Evolutionary conservation across 2,888 invertebrate species (phyloP), one percentile per base, ranked within the genome.

Genomic region (Lampropteryx suffumata): DNA sequence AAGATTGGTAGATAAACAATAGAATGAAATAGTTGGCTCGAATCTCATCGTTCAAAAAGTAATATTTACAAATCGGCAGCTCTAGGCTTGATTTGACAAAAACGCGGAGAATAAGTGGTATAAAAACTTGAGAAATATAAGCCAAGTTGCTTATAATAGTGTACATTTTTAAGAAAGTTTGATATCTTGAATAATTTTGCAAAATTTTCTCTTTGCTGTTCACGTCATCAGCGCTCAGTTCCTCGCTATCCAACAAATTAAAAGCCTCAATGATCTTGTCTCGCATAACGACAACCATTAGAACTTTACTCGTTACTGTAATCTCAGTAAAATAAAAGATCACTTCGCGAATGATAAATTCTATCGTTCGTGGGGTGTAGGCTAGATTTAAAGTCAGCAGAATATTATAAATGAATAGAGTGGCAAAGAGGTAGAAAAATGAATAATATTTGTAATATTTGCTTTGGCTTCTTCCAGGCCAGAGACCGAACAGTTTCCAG

Each of bases 21-120:
- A 67, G 64, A 12, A 56, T 17, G 51, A 78, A 84, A 65, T 80
- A 78, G 1, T 63, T 59, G 3, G 69, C 53, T 13, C 79, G 64
- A 2, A 64, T 14, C 35, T 80, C 71, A 8, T 79, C 74, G 13
- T 62, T 71, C 42, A 88, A 64, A 57, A 88, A 88, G 61, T 81
- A 83, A 62, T 84, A 88, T 59, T 77, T 75, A 57, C 80, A 83
- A 55, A 87, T 66, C 1, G 87, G 86, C 42, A 87, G 64, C 36
- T 76, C 70, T 12, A 76, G 39, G 8, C 67, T 55, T 1, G 67
- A 67, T 11, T 64, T 62, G 24, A 71, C 68, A 45, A 82, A 51
- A 0, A 76, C 61, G 61, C 74, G 55, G 1, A 64, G 12, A 3
- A 80, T 21, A 50, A 81, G 47, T 1, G 83, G 79, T 5, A 72